Evolutionary conservation across 2,888 invertebrate genomes (phyloP).

Genomic region (Dromius quadrimaculatus): DNA sequence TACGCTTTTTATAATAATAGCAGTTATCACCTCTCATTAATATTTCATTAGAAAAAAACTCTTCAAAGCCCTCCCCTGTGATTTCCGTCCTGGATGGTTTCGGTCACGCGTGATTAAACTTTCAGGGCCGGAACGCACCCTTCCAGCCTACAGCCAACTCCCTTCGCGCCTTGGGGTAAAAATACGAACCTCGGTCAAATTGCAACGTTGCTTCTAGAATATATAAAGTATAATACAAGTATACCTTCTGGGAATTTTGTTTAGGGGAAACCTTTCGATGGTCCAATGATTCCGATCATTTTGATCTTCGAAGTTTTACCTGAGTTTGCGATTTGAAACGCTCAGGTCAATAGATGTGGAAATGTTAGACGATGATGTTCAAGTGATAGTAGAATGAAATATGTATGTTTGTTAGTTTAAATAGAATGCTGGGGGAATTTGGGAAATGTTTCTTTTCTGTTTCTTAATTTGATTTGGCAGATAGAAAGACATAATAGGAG

Average conservation of each 20-base stretch:
- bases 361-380: neutral
- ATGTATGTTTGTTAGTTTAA: conserved; percentile 13
- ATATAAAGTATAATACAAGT: conserved; percentile 39
- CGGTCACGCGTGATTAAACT: conserved; percentile 48
- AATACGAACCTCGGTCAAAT: conserved; percentile 47
- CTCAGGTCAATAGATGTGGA: neutral
- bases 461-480: neutral
- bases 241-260: neutral
- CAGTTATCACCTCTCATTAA: conserved; percentile 1
- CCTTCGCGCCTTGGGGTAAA: conserved; percentile 32
- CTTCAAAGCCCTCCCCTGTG: conserved; percentile 1
- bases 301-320: neutral
- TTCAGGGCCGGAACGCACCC: conserved; percentile 34
- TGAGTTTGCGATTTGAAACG: conserved; percentile 1
- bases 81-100: conserved; percentile 6
- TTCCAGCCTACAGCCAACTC: conserved; percentile 12
- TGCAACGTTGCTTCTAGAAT: conserved; percentile 47
- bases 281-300: conserved; percentile 31
- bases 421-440: neutral
- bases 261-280: conserved; percentile 20
- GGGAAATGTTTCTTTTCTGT: neutral
- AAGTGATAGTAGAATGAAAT: neutral
- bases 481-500: neutral
- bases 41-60: conserved; percentile 9
- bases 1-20: no score